These are phyloP conservation scores for Hemithea aestivaria DNA, from an alignment of 2,888 invertebrate species.

Conservation along the genomic window DNA sequence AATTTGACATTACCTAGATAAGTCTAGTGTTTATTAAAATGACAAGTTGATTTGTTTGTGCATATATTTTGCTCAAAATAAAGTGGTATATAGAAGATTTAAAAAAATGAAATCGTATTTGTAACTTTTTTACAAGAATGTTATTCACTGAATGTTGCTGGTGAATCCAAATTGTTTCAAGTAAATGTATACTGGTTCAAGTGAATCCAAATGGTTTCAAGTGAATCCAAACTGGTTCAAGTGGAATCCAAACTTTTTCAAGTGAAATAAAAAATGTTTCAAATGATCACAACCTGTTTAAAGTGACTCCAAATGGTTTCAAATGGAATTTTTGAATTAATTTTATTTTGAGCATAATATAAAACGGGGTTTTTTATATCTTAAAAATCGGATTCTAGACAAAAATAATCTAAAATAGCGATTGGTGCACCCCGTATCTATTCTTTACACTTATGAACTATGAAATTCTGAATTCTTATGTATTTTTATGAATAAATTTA, in stretches of 20 bases:
- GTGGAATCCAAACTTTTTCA: no score
- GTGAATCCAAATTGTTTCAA: no score
- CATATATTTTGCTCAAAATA: conserved; percentile 19
- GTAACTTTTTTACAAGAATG: no score
- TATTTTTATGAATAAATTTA: conserved; percentile 24
- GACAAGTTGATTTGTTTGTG: conserved; percentile 57
- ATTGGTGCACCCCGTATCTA: conserved; percentile 9
- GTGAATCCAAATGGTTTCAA: not conserved
- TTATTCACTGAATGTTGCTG: no score
- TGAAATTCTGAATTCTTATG: conserved; percentile 23
- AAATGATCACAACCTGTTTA: not conserved
- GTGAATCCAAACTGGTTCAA: not conserved
- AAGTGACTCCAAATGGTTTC: no score
- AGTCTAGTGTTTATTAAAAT: conserved; percentile 71
- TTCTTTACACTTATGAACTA: conserved; percentile 3
- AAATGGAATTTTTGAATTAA: conserved; percentile 1
- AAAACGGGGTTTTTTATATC: conserved; percentile 2
- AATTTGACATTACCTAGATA: conserved; percentile 77
- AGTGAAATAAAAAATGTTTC: no score
- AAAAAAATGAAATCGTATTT: no score
- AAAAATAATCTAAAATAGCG: conserved; percentile 8
- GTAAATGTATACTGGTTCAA: not conserved
- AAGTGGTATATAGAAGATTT: no score
- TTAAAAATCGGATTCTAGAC: conserved; percentile 13
- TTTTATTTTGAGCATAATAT: conserved; percentile 19